Evolutionary conservation across 2,888 invertebrate species (phyloP).

Genomic region (Campoletis raptor): DNA sequence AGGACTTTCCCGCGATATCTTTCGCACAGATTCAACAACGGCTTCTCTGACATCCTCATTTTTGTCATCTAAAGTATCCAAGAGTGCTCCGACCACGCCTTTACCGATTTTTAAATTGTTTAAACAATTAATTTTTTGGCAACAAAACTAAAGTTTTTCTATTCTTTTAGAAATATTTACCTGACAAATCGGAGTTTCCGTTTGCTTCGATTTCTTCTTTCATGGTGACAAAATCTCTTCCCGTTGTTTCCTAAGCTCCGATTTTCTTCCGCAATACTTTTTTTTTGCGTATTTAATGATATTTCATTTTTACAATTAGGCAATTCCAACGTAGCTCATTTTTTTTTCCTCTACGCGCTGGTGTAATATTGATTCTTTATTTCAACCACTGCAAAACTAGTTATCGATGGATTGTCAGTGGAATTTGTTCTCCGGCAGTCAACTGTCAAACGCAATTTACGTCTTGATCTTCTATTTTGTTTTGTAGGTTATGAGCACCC

Average conservation of each 20-base stretch:
- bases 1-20: constrained; percentile 77
- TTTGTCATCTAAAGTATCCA: constrained; percentile 80
- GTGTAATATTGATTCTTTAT: neutral
- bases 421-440: neutral
- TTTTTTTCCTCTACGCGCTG: neutral
- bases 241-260: neutral
- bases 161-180: constrained; percentile 58
- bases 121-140: neutral
- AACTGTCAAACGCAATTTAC: neutral
- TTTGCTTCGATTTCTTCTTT: constrained; percentile 71
- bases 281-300: constrained; percentile 12
- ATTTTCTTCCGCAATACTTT: neutral
- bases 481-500: constrained; percentile 6
- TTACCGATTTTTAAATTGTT: constrained; percentile 11
- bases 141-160: constrained; percentile 11
- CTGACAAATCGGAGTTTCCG: constrained; percentile 73
- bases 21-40: constrained; percentile 76
- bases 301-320: constrained; percentile 14
- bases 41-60: constrained; percentile 76
- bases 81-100: constrained; percentile 79
- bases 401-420: neutral
- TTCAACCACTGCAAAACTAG: neutral
- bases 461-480: neutral
- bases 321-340: neutral
- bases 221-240: constrained; percentile 53